Percentiles rank a stretch among this genome's conserved stretches.
phyloP scores from a whole-genome alignment of 2,888 invertebrate genomes.

The Thereva nobilitata region DNA sequence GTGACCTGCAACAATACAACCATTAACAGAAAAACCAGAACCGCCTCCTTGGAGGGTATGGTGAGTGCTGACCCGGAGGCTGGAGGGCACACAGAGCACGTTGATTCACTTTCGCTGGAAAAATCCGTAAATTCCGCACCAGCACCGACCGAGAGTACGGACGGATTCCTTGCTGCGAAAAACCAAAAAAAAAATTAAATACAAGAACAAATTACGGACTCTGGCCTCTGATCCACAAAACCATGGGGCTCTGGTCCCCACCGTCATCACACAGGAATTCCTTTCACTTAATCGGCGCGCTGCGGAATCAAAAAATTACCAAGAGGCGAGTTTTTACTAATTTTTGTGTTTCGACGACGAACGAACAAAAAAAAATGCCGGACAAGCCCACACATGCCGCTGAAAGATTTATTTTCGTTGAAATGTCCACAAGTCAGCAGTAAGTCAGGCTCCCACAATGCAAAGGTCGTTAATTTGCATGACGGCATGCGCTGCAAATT shows the following conservation, averaged over 20 bases:
- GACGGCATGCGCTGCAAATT: neutral
- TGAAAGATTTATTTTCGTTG: slow-evolving; percentile 21
- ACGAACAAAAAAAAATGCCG: slow-evolving; percentile 10
- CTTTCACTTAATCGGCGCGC: too few species aligned
- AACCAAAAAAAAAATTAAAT: too few species aligned
- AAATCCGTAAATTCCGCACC: neutral
- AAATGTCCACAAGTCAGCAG: too few species aligned
- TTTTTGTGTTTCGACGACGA: neutral
- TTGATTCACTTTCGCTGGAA: neutral
- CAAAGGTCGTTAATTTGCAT: slow-evolving; percentile 17
- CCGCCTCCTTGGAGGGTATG: slow-evolving; percentile 6
- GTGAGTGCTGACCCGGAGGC: neutral
- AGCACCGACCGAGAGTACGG: too few species aligned
- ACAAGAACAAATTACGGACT: too few species aligned
- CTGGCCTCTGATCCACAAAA: too few species aligned
- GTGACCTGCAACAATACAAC: slow-evolving; percentile 13
- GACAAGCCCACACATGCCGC: slow-evolving; percentile 5
- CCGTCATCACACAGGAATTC: too few species aligned
- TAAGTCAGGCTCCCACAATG: neutral
- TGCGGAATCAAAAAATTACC: too few species aligned
- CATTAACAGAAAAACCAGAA: slow-evolving; percentile 26
- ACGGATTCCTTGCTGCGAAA: too few species aligned
- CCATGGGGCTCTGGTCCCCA: too few species aligned
- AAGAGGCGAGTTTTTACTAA: slow-evolving; percentile 5
- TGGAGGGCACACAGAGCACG: neutral